Base-by-base conservation (phyloP, 2,797 vertebrate genomes). In the Phrynocephalus guinanensis region DNA sequence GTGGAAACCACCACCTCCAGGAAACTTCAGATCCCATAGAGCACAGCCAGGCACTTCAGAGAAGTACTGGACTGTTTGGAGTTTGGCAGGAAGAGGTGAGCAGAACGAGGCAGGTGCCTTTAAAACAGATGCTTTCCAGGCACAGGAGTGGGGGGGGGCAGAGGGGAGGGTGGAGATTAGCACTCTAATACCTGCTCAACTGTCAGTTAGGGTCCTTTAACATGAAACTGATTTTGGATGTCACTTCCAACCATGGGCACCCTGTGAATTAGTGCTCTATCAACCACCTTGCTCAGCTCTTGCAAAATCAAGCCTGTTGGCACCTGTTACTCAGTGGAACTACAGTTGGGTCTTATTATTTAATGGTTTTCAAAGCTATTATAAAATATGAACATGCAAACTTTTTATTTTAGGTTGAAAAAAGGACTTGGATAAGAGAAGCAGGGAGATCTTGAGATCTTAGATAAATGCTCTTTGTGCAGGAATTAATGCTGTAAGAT, bases 1-100 rank as follows among this genome's bases (percentile, higher is more conserved):
- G 86, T 95, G 95, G 95, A 96, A 96, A 95, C 90, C 91, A 96
- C 94, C 95, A 94, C 95, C 95, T 93, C 93, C 93, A 91, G 95
- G 95, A 96, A 96, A 95, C 95, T 96, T 95, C 93, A 93, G 95
- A 93, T 95, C 95, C 94, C 94, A 94, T 95, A 93, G 96, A 96
- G 95, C 96, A 95, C 97, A 96, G 96, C 92, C 92, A 48, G 76
- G 94, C 90, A 89, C 88, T 91, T 92, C 95, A 96, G 97, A 96
- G 96, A 96, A 18, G 1, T 7, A 84, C 38, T 44, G 38, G 5
- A 44, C 0, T 13, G 80, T 83, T 92, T 87, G 0, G 87, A 92
- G 88, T 82, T 8, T 16, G 90, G 85, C 1, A 0, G 75, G 86
- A 85, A 66, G 70, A 72, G 89, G 60, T 22, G 78, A 81, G 33